phyloP scores from a whole-genome alignment of 2,113 vertebrate genomes.

The Megaceryle maxima region DNA sequence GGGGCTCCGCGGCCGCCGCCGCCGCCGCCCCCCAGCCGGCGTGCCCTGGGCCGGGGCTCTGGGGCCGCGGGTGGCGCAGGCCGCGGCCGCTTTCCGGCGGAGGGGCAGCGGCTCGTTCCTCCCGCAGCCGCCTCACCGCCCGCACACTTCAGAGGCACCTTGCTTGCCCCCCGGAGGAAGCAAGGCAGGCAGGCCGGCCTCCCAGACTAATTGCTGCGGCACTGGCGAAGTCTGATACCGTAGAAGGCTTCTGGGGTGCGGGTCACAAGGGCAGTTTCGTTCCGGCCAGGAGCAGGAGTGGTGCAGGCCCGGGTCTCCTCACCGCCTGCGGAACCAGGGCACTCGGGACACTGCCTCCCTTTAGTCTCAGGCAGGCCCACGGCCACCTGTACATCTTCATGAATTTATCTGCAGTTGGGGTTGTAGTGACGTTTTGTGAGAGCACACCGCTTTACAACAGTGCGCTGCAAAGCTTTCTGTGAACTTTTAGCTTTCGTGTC shows the following conservation, averaged over 20 bases:
- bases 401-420: fast-evolving
- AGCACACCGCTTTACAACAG: not conserved
- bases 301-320: fast-evolving
- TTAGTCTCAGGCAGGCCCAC: fast-evolving
- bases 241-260: fast-evolving
- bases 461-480: not conserved
- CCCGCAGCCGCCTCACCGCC: not conserved
- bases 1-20: too few relatives aligned
- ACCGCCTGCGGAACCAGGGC: fast-evolving
- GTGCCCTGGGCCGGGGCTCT: not conserved
- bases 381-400: fast-evolving
- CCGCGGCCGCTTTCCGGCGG: not conserved
- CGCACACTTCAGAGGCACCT: fast-evolving
- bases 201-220: fast-evolving
- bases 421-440: fast-evolving
- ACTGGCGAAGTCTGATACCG: not conserved
- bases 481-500: not conserved
- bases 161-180: too few relatives aligned
- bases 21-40: too few relatives aligned
- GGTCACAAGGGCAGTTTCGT: too few relatives aligned
- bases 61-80: not conserved
- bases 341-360: fast-evolving
- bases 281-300: fast-evolving
- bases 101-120: not conserved
- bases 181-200: too few relatives aligned